Conservation (phyloP, 2,113 vertebrate genomes). For the Alligator mississippiensis region DNA sequence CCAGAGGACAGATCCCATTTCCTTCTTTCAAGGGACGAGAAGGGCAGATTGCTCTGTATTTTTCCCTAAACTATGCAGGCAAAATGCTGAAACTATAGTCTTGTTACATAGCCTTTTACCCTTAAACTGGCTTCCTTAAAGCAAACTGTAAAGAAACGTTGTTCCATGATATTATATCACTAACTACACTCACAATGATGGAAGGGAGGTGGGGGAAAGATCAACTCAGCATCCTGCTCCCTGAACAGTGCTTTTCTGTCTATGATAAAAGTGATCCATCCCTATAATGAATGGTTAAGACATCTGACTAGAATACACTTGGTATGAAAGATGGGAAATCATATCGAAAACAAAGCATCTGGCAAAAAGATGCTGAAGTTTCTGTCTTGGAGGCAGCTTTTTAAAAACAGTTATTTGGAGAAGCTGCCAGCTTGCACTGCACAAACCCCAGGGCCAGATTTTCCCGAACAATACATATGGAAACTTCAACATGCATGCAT, state of each 20-base stretch:
- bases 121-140: not conserved
- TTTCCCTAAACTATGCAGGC: not conserved
- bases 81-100: not conserved
- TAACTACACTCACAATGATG: not conserved
- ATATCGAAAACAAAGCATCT: not conserved
- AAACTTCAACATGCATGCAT: not conserved
- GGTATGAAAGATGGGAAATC: not conserved
- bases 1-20: not conserved
- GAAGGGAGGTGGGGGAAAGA: too few relatives aligned
- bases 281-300: not conserved
- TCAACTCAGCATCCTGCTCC: not conserved
- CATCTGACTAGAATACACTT: not conserved
- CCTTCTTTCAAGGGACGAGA: not conserved
- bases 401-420: too few relatives aligned
- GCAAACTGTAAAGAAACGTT: not conserved
- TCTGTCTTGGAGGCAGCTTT: not conserved
- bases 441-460: not conserved
- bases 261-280: too few relatives aligned
- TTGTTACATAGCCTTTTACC: not conserved
- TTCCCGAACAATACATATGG: not conserved
- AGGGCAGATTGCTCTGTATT: not conserved
- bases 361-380: not conserved
- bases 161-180: not conserved
- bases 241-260: not conserved
- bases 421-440: too few relatives aligned